Percentiles rank a stretch among this genome's conserved stretches.
phyloP scores from a whole-genome alignment of 2,888 invertebrate species.

The Pegoplata infirma region DNA sequence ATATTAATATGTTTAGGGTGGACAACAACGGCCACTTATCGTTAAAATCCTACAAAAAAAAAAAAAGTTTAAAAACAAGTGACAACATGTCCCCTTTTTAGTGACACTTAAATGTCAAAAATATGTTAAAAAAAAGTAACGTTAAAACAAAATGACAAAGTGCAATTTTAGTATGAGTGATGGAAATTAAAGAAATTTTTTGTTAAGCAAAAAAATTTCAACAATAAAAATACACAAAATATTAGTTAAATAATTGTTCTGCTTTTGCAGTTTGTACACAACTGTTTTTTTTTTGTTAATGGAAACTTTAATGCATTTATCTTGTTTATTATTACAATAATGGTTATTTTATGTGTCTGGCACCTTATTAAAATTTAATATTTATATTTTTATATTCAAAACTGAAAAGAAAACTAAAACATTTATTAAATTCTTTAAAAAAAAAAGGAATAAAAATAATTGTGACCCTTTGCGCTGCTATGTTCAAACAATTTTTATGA shows the following conservation, averaged over 20 bases:
- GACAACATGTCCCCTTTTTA: constrained; percentile 46
- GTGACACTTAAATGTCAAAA: constrained; percentile 43
- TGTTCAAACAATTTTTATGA: constrained; percentile 53
- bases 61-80: constrained; percentile 21
- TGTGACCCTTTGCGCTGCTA: constrained; percentile 34
- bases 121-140: constrained; percentile 6
- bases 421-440: neutral
- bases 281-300: constrained; percentile 9
- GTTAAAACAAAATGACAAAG: constrained; percentile 49
- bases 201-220: neutral
- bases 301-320: constrained; percentile 55
- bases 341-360: constrained; percentile 44
- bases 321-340: constrained; percentile 40
- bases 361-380: constrained; percentile 59
- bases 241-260: constrained; percentile 5
- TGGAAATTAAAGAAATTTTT: constrained; percentile 3
- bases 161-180: constrained; percentile 34
- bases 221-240: neutral
- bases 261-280: neutral
- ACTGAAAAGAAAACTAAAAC: constrained; percentile 6
- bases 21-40: constrained; percentile 53
- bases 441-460: too few relatives aligned
- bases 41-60: constrained; percentile 28
- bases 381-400: constrained; percentile 49
- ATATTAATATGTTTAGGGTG: constrained; percentile 48